Evolutionary conservation across 2,797 vertebrate genomes (phyloP), one percentile per base, ranked within the genome.

Genomic region (Prunella strophiata): DNA sequence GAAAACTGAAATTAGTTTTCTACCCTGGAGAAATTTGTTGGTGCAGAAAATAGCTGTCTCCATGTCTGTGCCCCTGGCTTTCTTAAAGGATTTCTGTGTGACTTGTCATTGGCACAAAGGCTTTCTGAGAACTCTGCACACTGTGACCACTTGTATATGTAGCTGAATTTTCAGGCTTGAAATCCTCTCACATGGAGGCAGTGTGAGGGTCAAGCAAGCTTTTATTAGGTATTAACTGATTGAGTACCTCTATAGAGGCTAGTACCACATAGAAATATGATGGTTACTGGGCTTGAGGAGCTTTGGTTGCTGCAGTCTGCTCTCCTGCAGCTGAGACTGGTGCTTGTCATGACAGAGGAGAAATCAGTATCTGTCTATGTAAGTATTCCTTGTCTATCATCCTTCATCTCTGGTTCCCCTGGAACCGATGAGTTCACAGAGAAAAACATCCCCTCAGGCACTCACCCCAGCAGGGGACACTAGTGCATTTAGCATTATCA

Each of bases 1-100:
- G 75, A 83, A 91, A 93, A 77, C n/a, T 57, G 58, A 88, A 91
- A 87, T 95, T 90, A 91, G 20, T 55, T 92, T 86, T 78, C 62
- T 62, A 48, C 43, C 38, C 71, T 66, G 47, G 30, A 92, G 80
- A 92, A 81, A 87, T 62, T 12, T 93, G 15, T 68, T 5, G 4
- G 22, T 81, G 36, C 17, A 90, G 54, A 72, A 86, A 84, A 71
- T 23, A 81, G 20, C 26, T 11, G 0, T 62, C 40, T 66, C 38
- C 38, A 14, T 58, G 26, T 13, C 62, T 72, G 17, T 61, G 30
- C 11, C 73, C 16, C n/a, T 65, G 70, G 36, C 62, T 81, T 75
- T 70, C 16, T 54, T 78, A 51, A 34, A 88, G 78, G 47, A 17
- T 26, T 86, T n/a, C 70, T 51, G 4, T 3, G 7, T 61, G 62